Conservation (phyloP, 2,113 vertebrate genomes). For the Nesoenas mayeri region DNA sequence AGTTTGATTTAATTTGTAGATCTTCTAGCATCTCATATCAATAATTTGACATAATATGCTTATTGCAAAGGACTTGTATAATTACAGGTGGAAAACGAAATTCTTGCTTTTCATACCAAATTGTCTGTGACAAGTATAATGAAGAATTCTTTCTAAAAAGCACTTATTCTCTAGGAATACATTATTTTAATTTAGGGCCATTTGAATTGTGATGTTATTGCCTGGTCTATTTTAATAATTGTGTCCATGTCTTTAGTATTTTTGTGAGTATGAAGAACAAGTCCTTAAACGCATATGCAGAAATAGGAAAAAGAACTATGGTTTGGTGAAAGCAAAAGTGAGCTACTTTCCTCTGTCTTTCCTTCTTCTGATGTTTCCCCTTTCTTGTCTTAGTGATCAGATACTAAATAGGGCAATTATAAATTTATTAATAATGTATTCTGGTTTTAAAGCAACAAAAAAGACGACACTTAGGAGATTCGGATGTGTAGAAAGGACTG, state of each 20-base stretch:
- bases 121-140: neutral
- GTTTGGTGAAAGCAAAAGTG: neutral
- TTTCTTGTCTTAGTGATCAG: neutral
- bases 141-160: neutral
- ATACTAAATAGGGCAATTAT: neutral
- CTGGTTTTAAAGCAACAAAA: neutral
- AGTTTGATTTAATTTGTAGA: neutral
- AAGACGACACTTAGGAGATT: neutral
- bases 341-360: neutral
- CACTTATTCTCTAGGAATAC: neutral
- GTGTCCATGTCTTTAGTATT: neutral
- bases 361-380: neutral
- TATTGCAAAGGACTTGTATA: neutral
- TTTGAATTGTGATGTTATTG: neutral
- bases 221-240: neutral
- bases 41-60: neutral
- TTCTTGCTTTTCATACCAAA: neutral
- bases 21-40: neutral
- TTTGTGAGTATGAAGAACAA: neutral
- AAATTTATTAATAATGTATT: neutral
- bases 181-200: neutral
- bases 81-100: neutral
- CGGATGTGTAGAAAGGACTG: neutral
- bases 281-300: neutral
- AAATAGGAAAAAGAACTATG: neutral